Evolutionary conservation across 1,140 invertebrate genomes (phyloP), one percentile per base, ranked within the genome.

Genomic region (Aplysia californica): DNA sequence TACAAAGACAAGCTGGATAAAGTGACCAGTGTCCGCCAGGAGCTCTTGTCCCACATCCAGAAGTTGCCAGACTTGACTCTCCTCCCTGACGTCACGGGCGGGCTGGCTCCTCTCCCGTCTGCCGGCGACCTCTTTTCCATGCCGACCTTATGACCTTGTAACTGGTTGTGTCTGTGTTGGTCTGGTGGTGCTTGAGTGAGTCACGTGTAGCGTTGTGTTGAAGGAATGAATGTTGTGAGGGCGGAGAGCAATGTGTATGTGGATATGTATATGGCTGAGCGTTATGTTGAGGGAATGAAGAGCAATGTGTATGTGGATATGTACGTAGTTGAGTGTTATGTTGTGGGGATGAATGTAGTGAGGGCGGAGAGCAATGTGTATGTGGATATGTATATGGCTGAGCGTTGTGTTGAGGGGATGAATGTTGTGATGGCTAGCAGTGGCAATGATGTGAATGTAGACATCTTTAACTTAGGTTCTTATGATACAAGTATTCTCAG

Each of bases 1-100:
- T 96, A 95, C 86, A 94, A 93, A 86, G 93, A 95, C 83, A 97
- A 97, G 87, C 91, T 97, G 50, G 92, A 94, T 77, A 96, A 96
- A 90, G 94, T 97, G 3, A 93, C 94, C 84, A 92, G 92, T 61
- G 94, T 98, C 10, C 91, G 95, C 70, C 85, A 95, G 67, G 96
- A 98, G 90, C 93, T 98, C 0, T 95, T 95, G 86, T 95, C 95
- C 41, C 97, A 98, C 89, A 93, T 98, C 81, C 94, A 96, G 71
- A 98, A 96, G 90, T 90, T 98, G 78, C 97, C 97, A 0, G 96
- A 98, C 90, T 91, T 98, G 56, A 96, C 95, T 0, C 93, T 95
- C 81, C 89, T 98, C 77, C 96, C 96, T 0, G 95, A 96, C 84
- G 95, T 98, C 0, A 97, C 95, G 2, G 95, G 95, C 50, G 95